These are phyloP conservation scores for Kradibia gibbosae DNA, from an alignment of 1,140 invertebrate species.

Conservation along the genomic window DNA sequence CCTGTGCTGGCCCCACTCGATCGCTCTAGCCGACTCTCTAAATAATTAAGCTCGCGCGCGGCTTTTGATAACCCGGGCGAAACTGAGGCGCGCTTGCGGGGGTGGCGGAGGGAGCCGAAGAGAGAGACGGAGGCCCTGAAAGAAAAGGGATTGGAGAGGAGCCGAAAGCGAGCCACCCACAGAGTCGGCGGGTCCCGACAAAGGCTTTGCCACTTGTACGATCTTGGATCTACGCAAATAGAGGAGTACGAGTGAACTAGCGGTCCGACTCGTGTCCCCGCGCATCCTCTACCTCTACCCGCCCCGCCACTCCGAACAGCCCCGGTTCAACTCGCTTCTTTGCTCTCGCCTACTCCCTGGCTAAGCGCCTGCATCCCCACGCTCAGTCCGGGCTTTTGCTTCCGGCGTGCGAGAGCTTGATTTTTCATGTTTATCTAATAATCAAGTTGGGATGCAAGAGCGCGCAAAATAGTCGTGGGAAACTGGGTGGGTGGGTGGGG, in stretches of 20 bases:
- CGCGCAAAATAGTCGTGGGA: background rate
- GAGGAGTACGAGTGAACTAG: constrained; percentile 50
- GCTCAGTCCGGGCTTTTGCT: background rate
- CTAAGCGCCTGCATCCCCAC: background rate
- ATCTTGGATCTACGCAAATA: constrained; percentile 67
- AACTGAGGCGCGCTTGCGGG: background rate
- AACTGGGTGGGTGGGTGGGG: background rate
- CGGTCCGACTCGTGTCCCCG: constrained; percentile 29
- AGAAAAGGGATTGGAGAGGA: background rate
- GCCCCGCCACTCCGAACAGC: background rate
- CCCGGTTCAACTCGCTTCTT: constrained; percentile 29
- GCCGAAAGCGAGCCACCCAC: constrained; percentile 56
- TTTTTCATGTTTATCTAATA: constrained; percentile 30
- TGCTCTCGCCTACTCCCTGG: constrained; percentile 42
- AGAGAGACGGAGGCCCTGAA: background rate
- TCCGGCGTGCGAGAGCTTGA: background rate
- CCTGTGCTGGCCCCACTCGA: background rate
- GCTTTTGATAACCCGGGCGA: background rate
- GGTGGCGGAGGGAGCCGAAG: constrained; percentile 49
- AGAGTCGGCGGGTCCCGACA: constrained; percentile 60
- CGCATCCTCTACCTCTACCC: constrained; percentile 35
- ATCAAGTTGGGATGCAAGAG: background rate
- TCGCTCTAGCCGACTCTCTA: background rate
- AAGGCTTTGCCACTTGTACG: constrained; percentile 63
- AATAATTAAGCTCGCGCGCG: background rate